Conservation (phyloP, 2,797 vertebrate species). For the Coranthus polyacanthus region DNA sequence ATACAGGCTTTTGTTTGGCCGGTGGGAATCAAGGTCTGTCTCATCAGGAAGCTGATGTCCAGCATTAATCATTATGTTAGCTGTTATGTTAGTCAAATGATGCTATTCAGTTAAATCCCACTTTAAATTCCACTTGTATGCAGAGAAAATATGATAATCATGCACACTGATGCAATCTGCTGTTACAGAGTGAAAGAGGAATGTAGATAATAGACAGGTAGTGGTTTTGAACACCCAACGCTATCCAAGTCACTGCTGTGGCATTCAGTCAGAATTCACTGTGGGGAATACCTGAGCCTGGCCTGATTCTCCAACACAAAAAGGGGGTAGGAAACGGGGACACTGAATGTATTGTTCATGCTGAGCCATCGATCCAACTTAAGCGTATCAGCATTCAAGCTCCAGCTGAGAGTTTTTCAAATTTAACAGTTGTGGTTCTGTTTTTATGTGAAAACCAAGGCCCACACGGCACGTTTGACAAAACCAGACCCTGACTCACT, state of each 20-base stretch:
- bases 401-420: conserved; percentile 36
- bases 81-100: conserved; percentile 19
- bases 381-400: conserved; percentile 41
- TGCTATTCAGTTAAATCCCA: conserved; percentile 2
- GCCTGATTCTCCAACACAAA: conserved; percentile 62
- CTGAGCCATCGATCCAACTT: conserved; percentile 45
- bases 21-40: conserved; percentile 72
- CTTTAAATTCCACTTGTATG: background rate
- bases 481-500: conserved; percentile 43
- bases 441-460: conserved; percentile 62
- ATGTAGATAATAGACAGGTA: conserved; percentile 70
- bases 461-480: conserved; percentile 14
- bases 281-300: conserved; percentile 68
- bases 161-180: conserved; percentile 28
- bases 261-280: conserved; percentile 47
- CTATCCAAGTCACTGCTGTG: conserved; percentile 52
- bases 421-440: conserved; percentile 18
- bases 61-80: conserved; percentile 61
- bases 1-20: conserved; percentile 73
- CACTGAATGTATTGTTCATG: conserved; percentile 67
- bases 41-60: conserved; percentile 53
- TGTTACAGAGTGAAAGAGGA: conserved; percentile 53
- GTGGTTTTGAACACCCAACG: conserved; percentile 61
- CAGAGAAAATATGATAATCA: conserved; percentile 9
- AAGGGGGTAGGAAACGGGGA: conserved; percentile 59